Evolutionary conservation across 2,888 invertebrate species (phyloP).

Genomic region (Lepidocyrtinus sp.): DNA sequence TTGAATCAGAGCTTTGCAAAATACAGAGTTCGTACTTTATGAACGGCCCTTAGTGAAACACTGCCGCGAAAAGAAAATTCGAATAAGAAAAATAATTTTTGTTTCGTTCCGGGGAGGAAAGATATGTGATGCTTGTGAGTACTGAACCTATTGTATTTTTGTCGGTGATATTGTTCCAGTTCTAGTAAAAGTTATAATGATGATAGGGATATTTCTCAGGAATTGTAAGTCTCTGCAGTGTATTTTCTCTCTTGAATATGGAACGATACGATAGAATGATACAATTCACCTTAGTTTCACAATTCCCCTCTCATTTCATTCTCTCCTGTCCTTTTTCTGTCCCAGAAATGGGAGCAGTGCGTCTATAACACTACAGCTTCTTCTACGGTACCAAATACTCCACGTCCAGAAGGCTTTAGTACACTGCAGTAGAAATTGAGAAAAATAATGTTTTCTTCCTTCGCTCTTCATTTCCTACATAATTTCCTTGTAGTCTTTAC

Average conservation of each 20-base stretch:
- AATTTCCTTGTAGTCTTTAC: too few relatives aligned
- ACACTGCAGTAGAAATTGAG: neutral
- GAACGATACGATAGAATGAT: slow-evolving; percentile 22
- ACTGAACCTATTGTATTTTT: neutral
- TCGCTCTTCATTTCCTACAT: neutral
- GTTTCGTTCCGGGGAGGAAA: neutral
- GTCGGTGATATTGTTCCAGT: neutral
- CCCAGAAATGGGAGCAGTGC: slow-evolving; percentile 49
- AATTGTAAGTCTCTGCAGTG: slow-evolving; percentile 51
- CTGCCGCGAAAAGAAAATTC: neutral
- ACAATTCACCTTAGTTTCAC: slow-evolving; percentile 41
- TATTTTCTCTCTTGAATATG: slow-evolving; percentile 31
- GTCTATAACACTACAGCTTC: slow-evolving; percentile 27
- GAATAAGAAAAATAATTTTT: neutral
- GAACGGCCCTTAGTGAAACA: neutral
- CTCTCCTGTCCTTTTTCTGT: slow-evolving; percentile 15
- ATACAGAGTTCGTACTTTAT: neutral
- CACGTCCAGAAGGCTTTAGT: too few relatives aligned
- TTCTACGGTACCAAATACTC: too few relatives aligned
- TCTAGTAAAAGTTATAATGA: neutral
- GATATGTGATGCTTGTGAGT: too few relatives aligned
- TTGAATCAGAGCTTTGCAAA: neutral
- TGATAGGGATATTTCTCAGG: neutral
- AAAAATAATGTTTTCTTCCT: slow-evolving; percentile 9
- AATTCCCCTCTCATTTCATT: slow-evolving; percentile 7